phyloP scores from a whole-genome alignment of 30 jellyfish, hydroid and myxozoan species.

The Aurelia sp. region DNA sequence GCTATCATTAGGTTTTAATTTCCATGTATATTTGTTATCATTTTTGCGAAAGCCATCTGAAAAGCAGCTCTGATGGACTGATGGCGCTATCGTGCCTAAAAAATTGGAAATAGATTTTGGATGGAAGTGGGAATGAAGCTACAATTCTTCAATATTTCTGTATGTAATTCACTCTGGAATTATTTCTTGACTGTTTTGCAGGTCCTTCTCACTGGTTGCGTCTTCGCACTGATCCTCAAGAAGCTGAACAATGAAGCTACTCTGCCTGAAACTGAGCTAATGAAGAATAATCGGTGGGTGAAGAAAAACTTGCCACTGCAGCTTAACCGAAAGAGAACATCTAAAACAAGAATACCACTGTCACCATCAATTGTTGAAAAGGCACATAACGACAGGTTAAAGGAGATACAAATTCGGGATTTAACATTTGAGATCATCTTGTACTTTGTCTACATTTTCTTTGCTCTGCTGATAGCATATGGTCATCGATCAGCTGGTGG shows the following conservation, averaged over 20 bases:
- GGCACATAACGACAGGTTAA: conserved; percentile 45
- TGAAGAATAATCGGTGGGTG: conserved; percentile 32
- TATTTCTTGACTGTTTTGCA: neutral
- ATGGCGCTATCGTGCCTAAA: no score
- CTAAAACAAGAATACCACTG: conserved; percentile 45
- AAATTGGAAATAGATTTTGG: no score
- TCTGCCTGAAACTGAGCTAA: conserved; percentile 63
- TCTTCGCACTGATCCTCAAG: conserved; percentile 72
- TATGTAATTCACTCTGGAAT: no score
- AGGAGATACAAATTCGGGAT: conserved; percentile 52
- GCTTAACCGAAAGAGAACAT: conserved; percentile 7
- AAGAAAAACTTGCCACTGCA: conserved; percentile 23
- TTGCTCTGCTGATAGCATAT: conserved; percentile 83
- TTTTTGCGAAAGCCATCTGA: no score
- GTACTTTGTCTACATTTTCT: conserved; percentile 49
- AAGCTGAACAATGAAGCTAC: conserved; percentile 57
- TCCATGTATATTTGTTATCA: no score
- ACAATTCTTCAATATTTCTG: no score
- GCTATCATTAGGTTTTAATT: no score
- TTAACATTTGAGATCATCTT: conserved; percentile 56
- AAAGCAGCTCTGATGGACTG: no score
- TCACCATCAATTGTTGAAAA: conserved; percentile 43
- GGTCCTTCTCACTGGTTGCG: conserved; percentile 74
- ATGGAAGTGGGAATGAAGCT: no score
- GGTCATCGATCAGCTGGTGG: conserved; percentile 95